Base-by-base conservation (phyloP, 2,113 vertebrate species). In the Oncorhynchus mykiss region DNA sequence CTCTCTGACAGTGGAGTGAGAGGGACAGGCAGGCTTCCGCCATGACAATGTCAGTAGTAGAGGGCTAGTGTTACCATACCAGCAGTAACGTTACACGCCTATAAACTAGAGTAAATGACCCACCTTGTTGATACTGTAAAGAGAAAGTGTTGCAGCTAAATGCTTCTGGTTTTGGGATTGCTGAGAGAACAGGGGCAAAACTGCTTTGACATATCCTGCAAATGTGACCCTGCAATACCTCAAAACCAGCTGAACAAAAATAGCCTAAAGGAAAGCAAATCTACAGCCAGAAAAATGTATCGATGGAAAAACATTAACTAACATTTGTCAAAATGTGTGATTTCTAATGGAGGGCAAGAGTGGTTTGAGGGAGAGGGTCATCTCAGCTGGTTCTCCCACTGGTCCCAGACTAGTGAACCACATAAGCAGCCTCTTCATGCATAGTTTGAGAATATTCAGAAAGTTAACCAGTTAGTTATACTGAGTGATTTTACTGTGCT, bases 231-330 rank as follows among this genome's bases (percentile, higher is more conserved):
- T 20, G 54, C 16, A 57, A 57, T 57, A 20, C 54, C 16, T 57
- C 66, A 68, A 81, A 84, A 81, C 45, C 68, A 84, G 84, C 76
- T 81, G 76, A 83, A 73, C 73, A 83, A 84, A 82, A 51, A 31
- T 71, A 49, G 20, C 49, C 64, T 72, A 34, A 76, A 29, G 48
- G 34, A 57, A 4, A 18, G 39, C 39, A 57, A 57, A 57, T 57
- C 54, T 57, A 45, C 14, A 24, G 34, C 14, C 24, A 70, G 51
- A 78, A 57, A 78, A 81, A 34, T 71, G 48, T 59, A 80, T 79
- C 22, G 64, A 12, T 31, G 65, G 18, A 39, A 79, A 73, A 78
- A 78, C 60, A 78, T 71, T 31, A 80, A 27, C 39, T 8, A 60
- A 71, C 27, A 68, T 78, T 27, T 14, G 13, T 2, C 48, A 78